These are phyloP conservation scores for Drosophila basisetae DNA, from an alignment of 2,888 invertebrate genomes.

Conservation along the genomic window DNA sequence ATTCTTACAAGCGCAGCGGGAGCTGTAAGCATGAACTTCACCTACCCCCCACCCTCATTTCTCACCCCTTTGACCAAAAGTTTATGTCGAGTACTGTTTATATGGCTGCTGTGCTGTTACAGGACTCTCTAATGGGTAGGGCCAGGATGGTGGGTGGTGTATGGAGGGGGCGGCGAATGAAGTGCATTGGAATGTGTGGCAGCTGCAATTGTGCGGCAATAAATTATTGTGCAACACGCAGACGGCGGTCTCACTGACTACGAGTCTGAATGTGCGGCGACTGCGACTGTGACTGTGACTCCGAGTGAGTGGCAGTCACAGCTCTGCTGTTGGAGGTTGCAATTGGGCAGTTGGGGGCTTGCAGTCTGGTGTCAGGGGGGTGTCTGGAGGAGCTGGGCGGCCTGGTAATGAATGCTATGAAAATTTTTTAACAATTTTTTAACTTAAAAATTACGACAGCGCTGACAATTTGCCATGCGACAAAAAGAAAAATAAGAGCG, in stretches of 20 bases:
- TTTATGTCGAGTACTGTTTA: constrained; percentile 17
- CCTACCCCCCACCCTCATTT: neutral
- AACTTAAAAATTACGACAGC: constrained; percentile 82
- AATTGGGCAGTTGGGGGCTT: neutral
- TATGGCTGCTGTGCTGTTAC: constrained; percentile 25
- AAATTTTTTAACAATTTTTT: constrained; percentile 77
- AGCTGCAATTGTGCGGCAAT: constrained; percentile 80
- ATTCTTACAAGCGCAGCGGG: constrained; percentile 77
- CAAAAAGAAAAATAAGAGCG: constrained; percentile 31
- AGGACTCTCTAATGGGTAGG: constrained; percentile 1
- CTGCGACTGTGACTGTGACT: constrained; percentile 15
- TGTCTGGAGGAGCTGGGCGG: constrained; percentile 25
- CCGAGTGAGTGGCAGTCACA: constrained; percentile 39
- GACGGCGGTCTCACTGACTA: constrained; percentile 51
- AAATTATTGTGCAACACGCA: constrained; percentile 83
- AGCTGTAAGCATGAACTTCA: constrained; percentile 40
- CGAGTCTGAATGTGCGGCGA: constrained; percentile 19
- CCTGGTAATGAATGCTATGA: constrained; percentile 78
- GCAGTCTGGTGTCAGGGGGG: constrained; percentile 13
- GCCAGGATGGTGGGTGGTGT: neutral
- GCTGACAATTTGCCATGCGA: constrained; percentile 74
- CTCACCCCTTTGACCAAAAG: neutral
- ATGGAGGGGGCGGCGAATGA: constrained; percentile 34
- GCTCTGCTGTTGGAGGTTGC: constrained; percentile 6
- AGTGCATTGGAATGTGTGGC: constrained; percentile 81